These are phyloP conservation scores for Myripristis jacobus DNA, from an alignment of 2,797 vertebrate genomes.

Conservation along the genomic window DNA sequence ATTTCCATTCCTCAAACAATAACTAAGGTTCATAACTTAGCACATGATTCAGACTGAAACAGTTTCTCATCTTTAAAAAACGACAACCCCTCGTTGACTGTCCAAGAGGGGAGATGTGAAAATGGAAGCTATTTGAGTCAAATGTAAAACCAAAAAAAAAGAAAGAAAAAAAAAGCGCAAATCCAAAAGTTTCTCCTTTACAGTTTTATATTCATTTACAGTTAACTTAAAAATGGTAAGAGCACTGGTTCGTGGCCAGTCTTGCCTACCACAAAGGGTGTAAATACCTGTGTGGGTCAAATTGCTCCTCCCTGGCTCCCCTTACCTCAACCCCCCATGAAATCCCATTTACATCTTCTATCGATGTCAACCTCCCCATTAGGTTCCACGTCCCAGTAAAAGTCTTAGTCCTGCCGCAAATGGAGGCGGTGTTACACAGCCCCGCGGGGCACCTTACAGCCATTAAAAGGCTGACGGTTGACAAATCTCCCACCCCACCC, in stretches of 20 bases:
- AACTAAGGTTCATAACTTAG: constrained; percentile 70
- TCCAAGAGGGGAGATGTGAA: constrained; percentile 65
- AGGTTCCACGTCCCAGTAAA: constrained; percentile 73
- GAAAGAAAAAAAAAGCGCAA: constrained; percentile 50
- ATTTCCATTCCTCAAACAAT: constrained; percentile 73
- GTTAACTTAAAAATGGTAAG: constrained; percentile 82
- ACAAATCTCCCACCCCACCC: constrained; percentile 70
- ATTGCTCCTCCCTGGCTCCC: constrained; percentile 64
- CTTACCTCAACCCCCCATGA: constrained; percentile 52
- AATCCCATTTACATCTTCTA: constrained; percentile 77
- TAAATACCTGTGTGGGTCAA: constrained; percentile 75
- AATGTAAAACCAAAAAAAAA: constrained; percentile 59
- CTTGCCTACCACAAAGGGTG: constrained; percentile 70
- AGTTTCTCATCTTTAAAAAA: constrained; percentile 46
- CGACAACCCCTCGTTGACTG: constrained; percentile 44
- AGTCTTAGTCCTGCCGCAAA: constrained; percentile 79
- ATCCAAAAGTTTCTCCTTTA: constrained; percentile 77
- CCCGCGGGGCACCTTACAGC: constrained; percentile 66
- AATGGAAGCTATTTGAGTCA: constrained; percentile 74
- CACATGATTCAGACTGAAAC: constrained; percentile 54
- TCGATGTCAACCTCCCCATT: constrained; percentile 63
- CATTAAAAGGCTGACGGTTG: constrained; percentile 67
- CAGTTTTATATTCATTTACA: constrained; percentile 83
- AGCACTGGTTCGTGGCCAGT: constrained; percentile 73
- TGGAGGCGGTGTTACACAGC: constrained; percentile 73